Base-by-base conservation (phyloP, 2,888 invertebrate species). In the Cyrtodaria siliqua region DNA sequence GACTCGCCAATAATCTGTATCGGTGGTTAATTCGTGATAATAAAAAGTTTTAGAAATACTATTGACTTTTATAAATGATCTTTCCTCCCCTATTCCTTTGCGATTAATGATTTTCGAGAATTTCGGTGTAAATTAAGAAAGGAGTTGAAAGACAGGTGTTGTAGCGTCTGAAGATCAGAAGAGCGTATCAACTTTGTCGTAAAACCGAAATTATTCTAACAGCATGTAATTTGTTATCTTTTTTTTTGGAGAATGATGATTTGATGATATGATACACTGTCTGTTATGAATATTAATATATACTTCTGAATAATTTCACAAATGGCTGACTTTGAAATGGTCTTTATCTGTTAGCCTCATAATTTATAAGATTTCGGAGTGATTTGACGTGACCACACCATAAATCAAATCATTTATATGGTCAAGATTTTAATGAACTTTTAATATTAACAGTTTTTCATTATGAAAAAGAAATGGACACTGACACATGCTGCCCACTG, bases 31-130 rank as follows among this genome's bases (percentile, higher is more conserved):
- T 16, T 20, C 16, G 44, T 6, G 20, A 24, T 27, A 42, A 23
- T 59, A 27, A 23, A 69, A 12, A 27, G 38, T 50, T 52, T 18
- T 12, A 44, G 56, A 62, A 53, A 23, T 33, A 60, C 66, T 72
- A 73, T 72, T 78, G 78, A 78, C 78, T 63, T 78, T 64, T 61
- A 69, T 72, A 69, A 78, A 69, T 69, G 40, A 60, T 44, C 26
- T 38, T 38, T 56, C 59, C 66, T 42, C 23, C 52, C 52, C 44
- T 38, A 16, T 61, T 53, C 50, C 27, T 29, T 23, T 47, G 44
- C 44, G 38, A 38, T 38, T 38, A 23, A 49, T 61, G 50, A 49
- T 24, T 47, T 26, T 63, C 59, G 12, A 57, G 14, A 23, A n/a
- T 52, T 42, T 26, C n/a, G n/a, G 40, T 26, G 18, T 40, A 33